Evolutionary conservation across 2,797 vertebrate species (phyloP), one percentile per base, ranked within the genome.

Genomic region (Cuculus canorus): DNA sequence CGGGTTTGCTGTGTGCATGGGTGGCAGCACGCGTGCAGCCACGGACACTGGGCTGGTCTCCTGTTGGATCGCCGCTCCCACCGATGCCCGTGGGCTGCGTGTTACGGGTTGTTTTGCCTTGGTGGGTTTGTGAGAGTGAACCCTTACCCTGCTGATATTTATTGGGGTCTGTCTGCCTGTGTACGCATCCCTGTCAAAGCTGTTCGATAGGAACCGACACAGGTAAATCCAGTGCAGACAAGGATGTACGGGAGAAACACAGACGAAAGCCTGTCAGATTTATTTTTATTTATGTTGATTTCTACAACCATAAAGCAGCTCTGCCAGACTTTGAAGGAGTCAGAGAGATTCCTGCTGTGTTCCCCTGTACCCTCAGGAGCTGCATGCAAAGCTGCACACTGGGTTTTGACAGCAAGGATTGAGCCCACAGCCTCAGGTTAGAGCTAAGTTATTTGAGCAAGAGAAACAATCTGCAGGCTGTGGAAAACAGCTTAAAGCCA

Each of bases 371-470:
- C 95, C 88, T 82, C 71, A 92, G 96, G 94, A 95, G 83, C 78
- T 85, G 90, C 83, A 68, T 27, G 81, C 88, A 70, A 88, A 95
- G 90, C 92, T 92, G 33, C 92, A n/a, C 83, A 2, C 71, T 53
- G 83, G 86, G 45, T 79, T 94, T 90, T 94, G 94, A 95, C 95
- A 96, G 93, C 90, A 22, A 86, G 92, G 88, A 95, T 60, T 96
- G 96, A 96, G 92, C 96, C 95, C 92, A 80, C 92, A 95, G 94
- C 95, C 95, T 71, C 53, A 9, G 93, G 95, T 96, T 85, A 95
- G 70, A 92, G 78, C 88, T 96, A 91, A 96, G 93, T 93, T 96
- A 95, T 95, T 96, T 96, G 94, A 93, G 84, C 81, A 95, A 82
- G 94, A 94, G 92, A 80, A 95, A 95, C 88, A 88, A 86, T 92